Evolutionary conservation across 2,797 vertebrate genomes (phyloP).

Genomic region (Monodelphis domestica): DNA sequence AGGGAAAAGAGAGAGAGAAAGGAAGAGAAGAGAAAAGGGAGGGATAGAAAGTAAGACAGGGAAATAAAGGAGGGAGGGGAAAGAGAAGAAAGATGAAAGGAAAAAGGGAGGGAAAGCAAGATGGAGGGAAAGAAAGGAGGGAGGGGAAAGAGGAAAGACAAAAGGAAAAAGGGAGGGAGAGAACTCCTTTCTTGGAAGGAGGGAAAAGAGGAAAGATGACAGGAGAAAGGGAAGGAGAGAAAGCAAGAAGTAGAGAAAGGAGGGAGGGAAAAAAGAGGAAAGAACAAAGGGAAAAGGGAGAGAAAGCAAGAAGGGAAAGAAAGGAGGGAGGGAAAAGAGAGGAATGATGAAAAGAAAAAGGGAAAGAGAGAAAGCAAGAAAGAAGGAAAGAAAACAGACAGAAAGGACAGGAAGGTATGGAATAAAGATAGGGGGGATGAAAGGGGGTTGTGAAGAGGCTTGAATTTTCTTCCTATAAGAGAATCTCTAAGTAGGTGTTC

Average conservation of each 20-base stretch:
- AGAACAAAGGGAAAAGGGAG: not conserved
- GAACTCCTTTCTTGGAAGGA: too few species aligned
- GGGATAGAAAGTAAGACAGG: too few species aligned
- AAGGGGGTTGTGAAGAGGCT: not conserved
- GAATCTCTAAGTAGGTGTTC: not conserved
- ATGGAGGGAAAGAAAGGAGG: not conserved
- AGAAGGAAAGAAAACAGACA: not conserved
- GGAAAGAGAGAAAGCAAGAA: not conserved
- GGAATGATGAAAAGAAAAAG: not conserved
- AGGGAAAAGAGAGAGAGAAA: not conserved
- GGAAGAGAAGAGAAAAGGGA: not conserved
- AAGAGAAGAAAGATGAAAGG: too few species aligned
- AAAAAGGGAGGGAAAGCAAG: too few species aligned
- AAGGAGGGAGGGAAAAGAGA: not conserved
- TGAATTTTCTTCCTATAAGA: not conserved
- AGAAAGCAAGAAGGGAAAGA: not conserved
- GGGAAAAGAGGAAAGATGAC: too few species aligned
- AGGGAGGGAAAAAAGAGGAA: not conserved
- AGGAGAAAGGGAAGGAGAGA: not conserved
- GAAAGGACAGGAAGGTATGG: not conserved
- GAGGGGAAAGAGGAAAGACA: too few species aligned
- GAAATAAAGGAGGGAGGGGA: not conserved
- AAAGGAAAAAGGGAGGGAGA: too few species aligned
- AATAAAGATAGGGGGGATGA: not conserved
- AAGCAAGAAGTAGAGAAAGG: not conserved